Conservation (phyloP, 2,888 invertebrate genomes). For the Dasysyrphus tricinctus region DNA sequence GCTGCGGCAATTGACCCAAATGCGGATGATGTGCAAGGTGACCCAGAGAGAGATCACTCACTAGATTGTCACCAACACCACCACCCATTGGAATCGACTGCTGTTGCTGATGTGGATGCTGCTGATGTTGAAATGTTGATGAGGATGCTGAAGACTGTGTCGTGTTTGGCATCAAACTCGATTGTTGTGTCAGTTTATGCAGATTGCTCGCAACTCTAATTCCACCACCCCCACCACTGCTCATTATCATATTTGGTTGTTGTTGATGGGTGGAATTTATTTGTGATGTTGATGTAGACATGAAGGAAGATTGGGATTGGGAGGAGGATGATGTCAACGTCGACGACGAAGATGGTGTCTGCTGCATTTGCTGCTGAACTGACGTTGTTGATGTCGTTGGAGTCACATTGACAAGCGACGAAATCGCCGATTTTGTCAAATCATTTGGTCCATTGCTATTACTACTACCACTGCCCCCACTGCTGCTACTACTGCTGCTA, state of each 20-base stretch:
- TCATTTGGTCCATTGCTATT: constrained; percentile 79
- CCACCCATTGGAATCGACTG: constrained; percentile 57
- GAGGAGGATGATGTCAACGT: constrained; percentile 50
- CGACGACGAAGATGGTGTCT: constrained; percentile 65
- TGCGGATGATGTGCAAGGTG: constrained; percentile 62
- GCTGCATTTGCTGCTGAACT: constrained; percentile 63
- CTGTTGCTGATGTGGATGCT: constrained; percentile 52
- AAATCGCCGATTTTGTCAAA: constrained; percentile 77
- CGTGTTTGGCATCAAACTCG: constrained; percentile 76
- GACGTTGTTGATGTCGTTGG: constrained; percentile 67
- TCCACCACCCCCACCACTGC: constrained; percentile 77
- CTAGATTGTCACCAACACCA: constrained; percentile 61
- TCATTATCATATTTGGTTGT: constrained; percentile 37
- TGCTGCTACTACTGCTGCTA: constrained; percentile 64
- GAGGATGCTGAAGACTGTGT: constrained; percentile 68
- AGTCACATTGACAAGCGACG: constrained; percentile 71
- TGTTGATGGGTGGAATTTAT: constrained; percentile 57
- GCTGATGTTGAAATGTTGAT: constrained; percentile 73
- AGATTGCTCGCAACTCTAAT: constrained; percentile 82
- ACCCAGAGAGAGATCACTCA: constrained; percentile 70
- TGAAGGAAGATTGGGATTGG: constrained; percentile 41
- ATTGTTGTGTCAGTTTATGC: constrained; percentile 79
- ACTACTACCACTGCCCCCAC: constrained; percentile 68
- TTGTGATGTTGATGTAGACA: constrained; percentile 63
- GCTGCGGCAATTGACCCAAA: constrained; percentile 79